Evolutionary conservation across 2,113 vertebrate species (phyloP).

Genomic region (Callocephalon fimbriatum): DNA sequence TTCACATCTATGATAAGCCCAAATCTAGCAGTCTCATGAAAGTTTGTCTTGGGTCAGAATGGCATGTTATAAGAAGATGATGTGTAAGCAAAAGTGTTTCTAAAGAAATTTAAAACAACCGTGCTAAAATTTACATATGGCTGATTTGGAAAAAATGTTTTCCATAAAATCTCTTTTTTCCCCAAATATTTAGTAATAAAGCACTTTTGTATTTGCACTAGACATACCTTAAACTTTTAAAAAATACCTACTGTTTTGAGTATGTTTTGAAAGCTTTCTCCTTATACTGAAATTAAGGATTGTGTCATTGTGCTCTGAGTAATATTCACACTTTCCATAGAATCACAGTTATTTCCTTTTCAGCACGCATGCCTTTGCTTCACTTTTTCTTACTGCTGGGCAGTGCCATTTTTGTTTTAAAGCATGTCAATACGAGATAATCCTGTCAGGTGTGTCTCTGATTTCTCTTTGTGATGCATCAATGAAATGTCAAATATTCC

Average conservation of each 20-base stretch:
- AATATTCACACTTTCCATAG: background rate
- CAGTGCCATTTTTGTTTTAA: background rate
- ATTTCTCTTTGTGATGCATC: background rate
- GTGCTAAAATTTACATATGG: background rate
- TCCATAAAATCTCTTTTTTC: background rate
- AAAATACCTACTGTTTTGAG: background rate
- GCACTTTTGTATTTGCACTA: background rate
- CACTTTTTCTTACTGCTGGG: background rate
- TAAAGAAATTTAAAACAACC: background rate
- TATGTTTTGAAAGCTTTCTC: background rate
- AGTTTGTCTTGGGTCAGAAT: background rate
- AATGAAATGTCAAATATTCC: slow-evolving; percentile 17
- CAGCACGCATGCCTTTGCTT: background rate
- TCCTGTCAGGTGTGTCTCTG: slow-evolving; percentile 34
- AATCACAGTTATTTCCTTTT: background rate
- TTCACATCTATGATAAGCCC: background rate
- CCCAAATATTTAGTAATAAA: background rate
- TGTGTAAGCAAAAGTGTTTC: background rate
- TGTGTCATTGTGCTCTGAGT: background rate
- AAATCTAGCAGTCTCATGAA: background rate
- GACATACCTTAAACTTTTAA: background rate
- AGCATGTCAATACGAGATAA: background rate
- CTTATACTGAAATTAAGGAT: background rate
- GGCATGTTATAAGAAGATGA: background rate
- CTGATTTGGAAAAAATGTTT: background rate